phyloP scores from a whole-genome alignment of 2,113 vertebrate genomes.

The Spilogale gracilis region DNA sequence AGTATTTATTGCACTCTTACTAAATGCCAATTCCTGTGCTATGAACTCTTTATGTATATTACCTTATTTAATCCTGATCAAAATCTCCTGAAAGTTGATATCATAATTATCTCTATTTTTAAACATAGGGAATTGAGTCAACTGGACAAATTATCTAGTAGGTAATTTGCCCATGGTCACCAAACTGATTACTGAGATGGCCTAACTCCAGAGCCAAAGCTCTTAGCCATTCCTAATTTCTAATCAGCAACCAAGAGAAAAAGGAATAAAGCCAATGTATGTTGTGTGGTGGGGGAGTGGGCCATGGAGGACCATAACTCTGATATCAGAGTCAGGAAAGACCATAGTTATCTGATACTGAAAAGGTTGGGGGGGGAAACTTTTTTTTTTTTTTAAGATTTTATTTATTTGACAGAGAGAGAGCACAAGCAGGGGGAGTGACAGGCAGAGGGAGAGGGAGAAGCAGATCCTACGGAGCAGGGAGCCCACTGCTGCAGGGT shows the following conservation, averaged over 20 bases:
- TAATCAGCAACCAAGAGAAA: background rate
- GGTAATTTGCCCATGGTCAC: background rate
- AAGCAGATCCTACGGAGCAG: too few relatives aligned
- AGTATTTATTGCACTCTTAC: background rate
- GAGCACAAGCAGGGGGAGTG: too few relatives aligned
- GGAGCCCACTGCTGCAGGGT: too few relatives aligned
- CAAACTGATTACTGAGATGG: background rate
- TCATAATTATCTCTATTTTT: constrained; percentile 2
- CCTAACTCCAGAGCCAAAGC: background rate
- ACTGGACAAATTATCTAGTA: background rate
- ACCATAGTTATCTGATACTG: background rate
- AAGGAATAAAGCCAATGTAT: background rate
- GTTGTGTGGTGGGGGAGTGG: background rate
- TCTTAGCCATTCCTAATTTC: background rate
- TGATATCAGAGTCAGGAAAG: background rate
- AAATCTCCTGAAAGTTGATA: background rate
- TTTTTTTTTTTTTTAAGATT: background rate
- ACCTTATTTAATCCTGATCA: constrained; percentile 50
- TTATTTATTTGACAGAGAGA: background rate
- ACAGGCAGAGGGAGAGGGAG: too few relatives aligned
- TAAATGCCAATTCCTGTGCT: background rate
- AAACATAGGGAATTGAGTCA: background rate
- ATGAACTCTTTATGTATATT: background rate
- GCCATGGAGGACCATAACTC: background rate
- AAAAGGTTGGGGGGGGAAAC: background rate